These are phyloP conservation scores for Tenthredo scrophulariae DNA, from an alignment of 2,888 invertebrate genomes.

Conservation along the genomic window DNA sequence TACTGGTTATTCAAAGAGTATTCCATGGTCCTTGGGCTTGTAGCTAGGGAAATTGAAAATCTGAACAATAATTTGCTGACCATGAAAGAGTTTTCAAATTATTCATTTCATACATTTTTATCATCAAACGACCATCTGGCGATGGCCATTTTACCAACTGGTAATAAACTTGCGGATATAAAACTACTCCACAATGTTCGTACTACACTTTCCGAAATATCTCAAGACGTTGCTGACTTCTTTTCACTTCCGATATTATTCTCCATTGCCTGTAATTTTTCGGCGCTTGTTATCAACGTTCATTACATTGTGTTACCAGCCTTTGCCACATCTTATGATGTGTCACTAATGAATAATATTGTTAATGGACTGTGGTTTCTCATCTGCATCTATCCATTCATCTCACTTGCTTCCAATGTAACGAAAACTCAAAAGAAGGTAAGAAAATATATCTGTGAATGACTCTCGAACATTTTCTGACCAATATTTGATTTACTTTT, in stretches of 20 bases:
- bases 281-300: neutral
- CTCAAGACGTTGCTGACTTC: neutral
- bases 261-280: neutral
- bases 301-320: neutral
- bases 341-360: neutral
- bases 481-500: neutral
- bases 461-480: neutral
- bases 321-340: neutral
- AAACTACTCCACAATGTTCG: neutral
- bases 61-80: neutral
- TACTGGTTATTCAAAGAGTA: neutral
- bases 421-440: neutral
- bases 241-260: constrained; percentile 2
- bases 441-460: neutral
- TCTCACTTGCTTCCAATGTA: neutral
- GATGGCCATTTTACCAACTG: neutral
- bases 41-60: neutral
- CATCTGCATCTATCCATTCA: neutral
- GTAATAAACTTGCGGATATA: neutral
- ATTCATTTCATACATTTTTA: neutral
- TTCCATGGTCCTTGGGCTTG: neutral
- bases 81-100: neutral
- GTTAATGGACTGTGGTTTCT: too few species aligned
- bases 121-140: neutral
- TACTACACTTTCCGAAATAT: neutral